phyloP scores from a whole-genome alignment of 2,888 invertebrate species.

The Tolmerus cingulatus region DNA sequence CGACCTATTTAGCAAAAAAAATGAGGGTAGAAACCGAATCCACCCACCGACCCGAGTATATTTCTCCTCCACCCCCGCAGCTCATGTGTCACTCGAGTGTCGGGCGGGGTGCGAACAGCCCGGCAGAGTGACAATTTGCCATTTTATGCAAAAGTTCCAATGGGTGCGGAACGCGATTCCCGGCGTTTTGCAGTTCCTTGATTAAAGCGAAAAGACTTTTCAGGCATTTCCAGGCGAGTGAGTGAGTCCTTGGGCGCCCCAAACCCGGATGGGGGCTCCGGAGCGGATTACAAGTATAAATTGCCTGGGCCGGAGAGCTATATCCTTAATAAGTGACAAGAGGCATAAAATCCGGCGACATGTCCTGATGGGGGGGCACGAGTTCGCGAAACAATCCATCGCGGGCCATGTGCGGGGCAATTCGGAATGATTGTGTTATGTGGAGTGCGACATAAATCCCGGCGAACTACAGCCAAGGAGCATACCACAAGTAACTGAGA shows the following conservation, averaged over 20 bases:
- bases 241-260: neutral
- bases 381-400: slow-evolving; percentile 33
- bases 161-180: neutral
- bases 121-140: neutral
- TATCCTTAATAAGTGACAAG: slow-evolving; percentile 40
- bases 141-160: slow-evolving; percentile 14
- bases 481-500: slow-evolving; percentile 34
- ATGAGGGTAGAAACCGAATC: neutral
- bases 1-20: neutral
- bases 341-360: slow-evolving; percentile 36
- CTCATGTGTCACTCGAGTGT: neutral
- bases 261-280: neutral
- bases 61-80: neutral
- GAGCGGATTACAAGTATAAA: slow-evolving; percentile 29
- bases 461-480: slow-evolving; percentile 9
- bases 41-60: neutral
- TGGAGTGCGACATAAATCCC: slow-evolving; percentile 37
- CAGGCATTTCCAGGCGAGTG: slow-evolving; percentile 1
- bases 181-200: slow-evolving; percentile 3
- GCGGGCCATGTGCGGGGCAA: slow-evolving; percentile 32
- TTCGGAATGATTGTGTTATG: slow-evolving; percentile 32
- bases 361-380: neutral
- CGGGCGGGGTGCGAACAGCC: neutral
- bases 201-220: slow-evolving; percentile 24
- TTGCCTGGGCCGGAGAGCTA: neutral